phyloP scores from a whole-genome alignment of 2,888 invertebrate genomes.

The Idaea biselata region DNA sequence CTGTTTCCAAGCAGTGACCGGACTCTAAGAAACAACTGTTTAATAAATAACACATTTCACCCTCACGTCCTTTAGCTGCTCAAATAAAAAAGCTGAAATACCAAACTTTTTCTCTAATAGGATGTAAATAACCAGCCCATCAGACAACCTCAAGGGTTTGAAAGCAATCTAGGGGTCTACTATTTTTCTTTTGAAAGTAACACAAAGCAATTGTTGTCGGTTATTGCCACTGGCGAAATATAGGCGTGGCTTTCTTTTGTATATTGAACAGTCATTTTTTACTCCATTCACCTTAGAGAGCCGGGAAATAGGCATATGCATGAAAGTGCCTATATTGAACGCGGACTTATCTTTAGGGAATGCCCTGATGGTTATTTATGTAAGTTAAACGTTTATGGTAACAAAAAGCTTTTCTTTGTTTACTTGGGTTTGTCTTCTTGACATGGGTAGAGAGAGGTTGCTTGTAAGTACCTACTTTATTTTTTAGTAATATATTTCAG shows the following conservation, averaged over 20 bases:
- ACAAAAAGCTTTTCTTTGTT: conserved; percentile 1
- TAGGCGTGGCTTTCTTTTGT: conserved; percentile 46
- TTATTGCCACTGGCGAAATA: conserved; percentile 57
- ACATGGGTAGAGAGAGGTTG: background rate
- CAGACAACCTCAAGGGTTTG: conserved; percentile 64
- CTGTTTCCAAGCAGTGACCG: conserved; percentile 21
- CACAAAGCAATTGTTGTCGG: conserved; percentile 67
- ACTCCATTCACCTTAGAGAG: conserved; percentile 38
- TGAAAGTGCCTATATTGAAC: conserved; percentile 26
- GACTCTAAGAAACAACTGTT: conserved; percentile 34
- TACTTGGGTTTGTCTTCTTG: background rate
- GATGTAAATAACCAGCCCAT: conserved; percentile 63
- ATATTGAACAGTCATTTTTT: conserved; percentile 42
- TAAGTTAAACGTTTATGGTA: conserved; percentile 1
- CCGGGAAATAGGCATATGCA: conserved; percentile 20
- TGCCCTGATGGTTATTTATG: conserved; percentile 22
- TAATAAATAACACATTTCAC: conserved; percentile 39
- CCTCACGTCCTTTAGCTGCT: conserved; percentile 34
- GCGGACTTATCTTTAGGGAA: conserved; percentile 23
- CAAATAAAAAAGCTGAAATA: conserved; percentile 40
- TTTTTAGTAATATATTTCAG: background rate
- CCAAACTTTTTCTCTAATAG: conserved; percentile 48
- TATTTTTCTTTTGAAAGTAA: conserved; percentile 62
- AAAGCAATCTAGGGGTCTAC: conserved; percentile 62
- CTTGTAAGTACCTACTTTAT: background rate